phyloP scores from a whole-genome alignment of 2,888 invertebrate genomes.

The Mythimna pallens region DNA sequence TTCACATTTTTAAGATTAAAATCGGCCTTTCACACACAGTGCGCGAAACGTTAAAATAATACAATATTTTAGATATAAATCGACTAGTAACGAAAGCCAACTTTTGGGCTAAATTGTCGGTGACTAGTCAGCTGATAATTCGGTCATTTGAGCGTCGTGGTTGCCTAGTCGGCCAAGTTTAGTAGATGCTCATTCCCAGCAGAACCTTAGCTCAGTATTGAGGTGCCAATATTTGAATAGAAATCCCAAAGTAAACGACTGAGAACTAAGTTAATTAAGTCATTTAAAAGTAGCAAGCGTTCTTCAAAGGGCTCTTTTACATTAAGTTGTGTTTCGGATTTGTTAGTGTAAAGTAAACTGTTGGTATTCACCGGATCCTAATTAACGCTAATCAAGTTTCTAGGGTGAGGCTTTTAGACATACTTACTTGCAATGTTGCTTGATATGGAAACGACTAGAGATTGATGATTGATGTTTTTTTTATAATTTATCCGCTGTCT shows the following conservation, averaged over 20 bases:
- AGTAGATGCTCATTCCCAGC: background rate
- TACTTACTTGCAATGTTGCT: background rate
- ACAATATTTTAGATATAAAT: background rate
- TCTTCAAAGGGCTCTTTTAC: background rate
- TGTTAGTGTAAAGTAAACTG: background rate
- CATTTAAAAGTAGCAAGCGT: constrained; percentile 35
- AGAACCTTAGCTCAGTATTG: background rate
- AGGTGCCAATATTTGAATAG: constrained; percentile 8
- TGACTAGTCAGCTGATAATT: too few relatives aligned
- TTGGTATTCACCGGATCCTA: background rate
- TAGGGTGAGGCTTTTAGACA: background rate
- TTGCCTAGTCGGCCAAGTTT: background rate
- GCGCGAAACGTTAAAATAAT: too few relatives aligned
- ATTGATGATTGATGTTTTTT: too few relatives aligned
- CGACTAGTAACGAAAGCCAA: background rate
- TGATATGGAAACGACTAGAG: background rate
- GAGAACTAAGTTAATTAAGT: constrained; percentile 17
- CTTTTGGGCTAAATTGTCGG: background rate
- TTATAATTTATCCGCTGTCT: background rate
- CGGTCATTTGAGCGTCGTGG: too few relatives aligned
- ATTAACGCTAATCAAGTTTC: background rate
- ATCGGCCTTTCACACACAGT: too few relatives aligned
- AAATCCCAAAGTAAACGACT: constrained; percentile 13
- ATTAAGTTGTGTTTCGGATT: background rate
- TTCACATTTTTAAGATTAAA: too few relatives aligned